phyloP scores from a whole-genome alignment of 2,113 vertebrate species.

The Promerops cafer region DNA sequence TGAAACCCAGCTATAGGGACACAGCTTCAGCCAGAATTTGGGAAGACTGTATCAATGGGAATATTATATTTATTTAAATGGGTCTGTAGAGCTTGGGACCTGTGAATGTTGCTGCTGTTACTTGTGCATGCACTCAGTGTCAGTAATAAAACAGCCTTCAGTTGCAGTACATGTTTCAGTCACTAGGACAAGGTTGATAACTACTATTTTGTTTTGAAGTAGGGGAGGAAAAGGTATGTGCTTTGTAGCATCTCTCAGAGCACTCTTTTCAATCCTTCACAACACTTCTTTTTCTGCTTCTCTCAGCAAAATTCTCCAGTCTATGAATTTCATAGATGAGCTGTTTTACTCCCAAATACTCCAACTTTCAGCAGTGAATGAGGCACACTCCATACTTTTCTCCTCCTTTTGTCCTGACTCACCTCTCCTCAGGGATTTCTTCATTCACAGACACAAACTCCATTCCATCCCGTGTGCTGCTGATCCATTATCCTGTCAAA shows the following conservation, averaged over 20 bases:
- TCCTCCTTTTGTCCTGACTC: neutral
- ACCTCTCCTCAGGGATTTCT: neutral
- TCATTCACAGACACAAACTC: neutral
- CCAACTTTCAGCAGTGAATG: neutral
- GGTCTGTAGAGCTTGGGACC: neutral
- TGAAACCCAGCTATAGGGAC: neutral
- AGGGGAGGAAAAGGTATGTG: neutral
- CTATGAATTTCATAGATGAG: neutral
- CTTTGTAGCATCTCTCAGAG: neutral
- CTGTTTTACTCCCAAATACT: neutral
- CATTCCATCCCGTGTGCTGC: neutral
- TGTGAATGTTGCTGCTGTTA: neutral
- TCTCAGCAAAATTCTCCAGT: neutral
- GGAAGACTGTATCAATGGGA: neutral
- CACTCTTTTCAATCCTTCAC: neutral
- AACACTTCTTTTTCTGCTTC: neutral
- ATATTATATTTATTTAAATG: neutral
- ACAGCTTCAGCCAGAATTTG: neutral
- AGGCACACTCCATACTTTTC: neutral
- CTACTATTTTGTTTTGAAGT: neutral
- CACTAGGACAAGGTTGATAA: neutral
- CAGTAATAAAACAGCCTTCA: neutral
- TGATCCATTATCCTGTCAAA: neutral
- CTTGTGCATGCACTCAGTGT: neutral
- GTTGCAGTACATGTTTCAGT: neutral